Conservation (phyloP, 2,797 vertebrate species). For the Pantherophis vulpinus region DNA sequence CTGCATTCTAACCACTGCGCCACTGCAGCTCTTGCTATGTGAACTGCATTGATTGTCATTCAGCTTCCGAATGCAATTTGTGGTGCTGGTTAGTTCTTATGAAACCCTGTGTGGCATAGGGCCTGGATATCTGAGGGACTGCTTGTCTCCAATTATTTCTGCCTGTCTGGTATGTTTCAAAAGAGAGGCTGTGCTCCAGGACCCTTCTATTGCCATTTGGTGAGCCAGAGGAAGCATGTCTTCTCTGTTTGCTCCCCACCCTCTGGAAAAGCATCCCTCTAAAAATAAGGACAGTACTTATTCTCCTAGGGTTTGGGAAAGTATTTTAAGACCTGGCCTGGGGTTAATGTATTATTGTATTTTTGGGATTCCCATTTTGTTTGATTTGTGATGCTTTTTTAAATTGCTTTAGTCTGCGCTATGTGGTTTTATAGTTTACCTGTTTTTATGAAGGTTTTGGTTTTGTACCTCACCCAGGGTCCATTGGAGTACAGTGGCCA, state of each 20-base stretch:
- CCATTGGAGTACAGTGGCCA: background rate
- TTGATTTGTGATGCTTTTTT: background rate
- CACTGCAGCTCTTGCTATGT: background rate
- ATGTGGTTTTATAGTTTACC: background rate
- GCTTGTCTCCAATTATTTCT: background rate
- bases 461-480: background rate
- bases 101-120: background rate
- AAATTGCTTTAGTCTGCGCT: background rate
- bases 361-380: background rate
- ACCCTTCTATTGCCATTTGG: background rate
- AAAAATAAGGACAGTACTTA: background rate
- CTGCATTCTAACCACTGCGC: too few species aligned
- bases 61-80: background rate
- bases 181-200: background rate
- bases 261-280: background rate
- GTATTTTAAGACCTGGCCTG: background rate
- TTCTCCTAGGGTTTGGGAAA: background rate
- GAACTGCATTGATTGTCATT: background rate
- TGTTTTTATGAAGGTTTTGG: background rate
- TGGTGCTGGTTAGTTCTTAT: background rate
- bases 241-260: background rate
- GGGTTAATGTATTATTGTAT: background rate
- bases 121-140: background rate
- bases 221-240: background rate
- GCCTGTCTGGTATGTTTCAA: background rate